These are phyloP conservation scores for Meandrina meandrites DNA, from an alignment of 92 coral and sea anemone genomes.

Conservation along the genomic window DNA sequence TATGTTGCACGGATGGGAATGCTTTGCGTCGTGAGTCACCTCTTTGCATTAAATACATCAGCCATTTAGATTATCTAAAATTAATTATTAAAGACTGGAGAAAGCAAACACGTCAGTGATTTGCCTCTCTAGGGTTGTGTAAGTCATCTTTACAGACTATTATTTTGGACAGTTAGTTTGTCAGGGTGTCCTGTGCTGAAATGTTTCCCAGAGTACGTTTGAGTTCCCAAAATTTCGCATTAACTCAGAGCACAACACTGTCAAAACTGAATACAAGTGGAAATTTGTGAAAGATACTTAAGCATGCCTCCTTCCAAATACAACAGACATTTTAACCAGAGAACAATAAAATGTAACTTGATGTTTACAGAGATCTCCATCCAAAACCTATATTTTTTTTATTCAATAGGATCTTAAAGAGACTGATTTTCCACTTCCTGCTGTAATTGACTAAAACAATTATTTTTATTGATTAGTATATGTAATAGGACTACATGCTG, in stretches of 20 bases:
- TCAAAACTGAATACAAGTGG: background rate
- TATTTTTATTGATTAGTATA: too few relatives aligned
- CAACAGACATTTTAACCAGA: too few relatives aligned
- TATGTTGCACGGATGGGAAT: background rate
- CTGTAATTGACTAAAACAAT: background rate
- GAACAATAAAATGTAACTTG: too few relatives aligned
- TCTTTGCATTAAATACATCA: background rate
- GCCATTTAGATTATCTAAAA: background rate
- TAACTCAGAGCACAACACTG: too few relatives aligned
- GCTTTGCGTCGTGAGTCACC: background rate
- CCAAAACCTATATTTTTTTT: too few relatives aligned
- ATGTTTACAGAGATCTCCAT: too few relatives aligned
- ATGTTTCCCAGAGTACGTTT: background rate
- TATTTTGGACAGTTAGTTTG: background rate
- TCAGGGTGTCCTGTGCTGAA: background rate
- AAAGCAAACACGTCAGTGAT: conserved; percentile 7
- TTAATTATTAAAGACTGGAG: conserved; percentile 11
- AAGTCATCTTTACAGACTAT: background rate
- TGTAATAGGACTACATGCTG: too few relatives aligned
- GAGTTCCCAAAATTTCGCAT: background rate
- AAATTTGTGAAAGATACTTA: background rate
- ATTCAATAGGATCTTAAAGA: background rate
- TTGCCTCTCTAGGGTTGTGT: background rate
- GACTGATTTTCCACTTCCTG: background rate
- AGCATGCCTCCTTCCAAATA: too few relatives aligned